Base-by-base conservation (phyloP, 2,888 invertebrate genomes). In the Cephus nigrinus region DNA sequence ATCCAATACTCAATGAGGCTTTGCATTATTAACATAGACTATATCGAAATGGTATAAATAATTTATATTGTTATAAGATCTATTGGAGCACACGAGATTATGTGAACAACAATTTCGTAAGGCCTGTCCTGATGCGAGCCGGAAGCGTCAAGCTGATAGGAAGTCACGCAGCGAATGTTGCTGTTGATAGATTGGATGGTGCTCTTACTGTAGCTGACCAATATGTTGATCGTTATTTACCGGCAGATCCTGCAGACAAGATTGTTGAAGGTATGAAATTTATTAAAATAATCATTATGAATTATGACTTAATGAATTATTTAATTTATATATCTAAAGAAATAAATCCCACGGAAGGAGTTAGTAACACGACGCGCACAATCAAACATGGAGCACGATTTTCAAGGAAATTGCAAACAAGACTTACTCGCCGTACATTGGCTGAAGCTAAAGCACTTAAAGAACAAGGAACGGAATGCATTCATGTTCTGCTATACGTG, bases 131-230 rank as follows among this genome's bases (percentile, higher is more conserved):
- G 36, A 95, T 95, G 81, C 94, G 97, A 71, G 96, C 97, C 3
- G 96, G 96, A 92, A 96, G 96, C 0, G 95, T 97, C n/a, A 96
- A 96, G 89, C 95, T 96, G 89, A 93, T 97, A 79, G 95, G 96
- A 1, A 96, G 95, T 80, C 93, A 95, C 76, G 94, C 96, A 74
- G 96, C 96, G 0, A 93, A 93, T 2, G 96, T 93, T 83, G 97
- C 97, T 0, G 96, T 95, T 0, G 94, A 95, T 78, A 95, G 94
- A 5, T 92, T 97, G 35, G 96, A 96, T 89, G 95, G 95, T 23
- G 97, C 96, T 4, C 93, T 97, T 73, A 93, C 95, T 84, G 95
- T 94, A 32, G 97, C 96, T 34, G 97, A 97, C 88, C 94, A 95
- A 88, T 96, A 96, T 88, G 95, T 97, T 74, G 97, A 97, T 92